Base-by-base conservation (phyloP, 1,140 invertebrate genomes). In the Listronotus bonariensis region DNA sequence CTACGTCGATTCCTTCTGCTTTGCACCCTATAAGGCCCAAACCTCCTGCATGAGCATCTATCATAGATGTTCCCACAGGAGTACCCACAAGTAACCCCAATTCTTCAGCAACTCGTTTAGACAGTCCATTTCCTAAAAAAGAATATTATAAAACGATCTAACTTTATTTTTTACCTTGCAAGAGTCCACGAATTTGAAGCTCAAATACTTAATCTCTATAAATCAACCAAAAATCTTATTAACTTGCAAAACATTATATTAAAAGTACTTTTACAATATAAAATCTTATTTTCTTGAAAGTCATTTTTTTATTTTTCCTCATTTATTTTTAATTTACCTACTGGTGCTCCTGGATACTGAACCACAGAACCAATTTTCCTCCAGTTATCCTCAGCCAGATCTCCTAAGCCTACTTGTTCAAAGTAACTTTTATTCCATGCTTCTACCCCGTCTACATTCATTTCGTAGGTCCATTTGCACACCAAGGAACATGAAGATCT, bases 1-100 rank as follows among this genome's bases (percentile, higher is more conserved):
- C 77, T 11, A 74, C 72, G 48, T 83, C 77, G 52, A 87, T 81
- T 51, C 77, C 75, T 41, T 82, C 76, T 34, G 82, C 83, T 34
- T 74, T 78, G 67, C 87, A 89, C 0, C 91, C 90, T 67, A 94
- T 86, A 83, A 94, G 86, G 67, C 94, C 95, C 54, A 98, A 76
- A 8, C 88, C 93, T 40, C 96, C 96, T 49, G 95, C 92, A 84
- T 98, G 95, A 9, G 96, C 96, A 82, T 99, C 96, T 55, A 99
- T 96, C 18, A 98, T 85, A 0, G 93, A 95, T 10, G 90, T 87
- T 15, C 88, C 93, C 10, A 98, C 92, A 17, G 91, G 84, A 36
- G 87, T 94, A 31, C 86, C 86, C 38, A 82, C 74, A 11, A 77
- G 63, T 15, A 98, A 79, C 14, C 90, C 90, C 48, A 97, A 77